Base-by-base conservation (phyloP, 2,113 vertebrate species). In the Phycodurus eques region DNA sequence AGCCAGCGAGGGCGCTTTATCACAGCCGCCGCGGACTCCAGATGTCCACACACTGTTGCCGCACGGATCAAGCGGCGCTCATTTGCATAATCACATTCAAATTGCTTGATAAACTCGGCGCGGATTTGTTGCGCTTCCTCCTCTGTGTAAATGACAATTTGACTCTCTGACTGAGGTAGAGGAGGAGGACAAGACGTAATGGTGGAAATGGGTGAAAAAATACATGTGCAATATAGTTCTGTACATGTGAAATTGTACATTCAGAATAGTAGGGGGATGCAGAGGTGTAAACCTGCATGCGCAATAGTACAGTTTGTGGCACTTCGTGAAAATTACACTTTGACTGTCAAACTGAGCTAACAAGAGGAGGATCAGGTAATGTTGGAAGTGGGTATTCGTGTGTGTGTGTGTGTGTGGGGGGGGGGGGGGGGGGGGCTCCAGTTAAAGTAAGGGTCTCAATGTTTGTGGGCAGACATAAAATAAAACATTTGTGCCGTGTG, bases 11-110 rank as follows among this genome's bases (percentile, higher is more conserved):
- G 44, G 67, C 46, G 77, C 78, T 61, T 88, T 74, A 82, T 83
- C 74, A 70, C 72, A 78, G 84, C 17, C 65, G 33, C 56, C 11
- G 63, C 56, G 75, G 83, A 83, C 75, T 83, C 75, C 83, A 84
- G 82, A 87, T 87, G 88, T 86, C 76, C 79, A 62, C 62, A 42
- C 66, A 71, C 64, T 31, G 64, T 66, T 66, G 73, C 66, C 63
- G 67, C 76, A 67, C 53, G 74, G 83, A 84, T 87, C 74, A 79
- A 71, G 74, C 60, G 57, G 68, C 74, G 14, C 59, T 63, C 75
- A 91, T 91, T 91, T 87, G 67, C 88, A 91, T 92, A 89, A 90
- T 89, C 74, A 76, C 74, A 85, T 80, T 84, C 53, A 85, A 82
- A 88, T 76, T 78, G 76, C 79, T 81, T 79, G 76, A 85, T 87